phyloP scores from a whole-genome alignment of 2,888 invertebrate genomes.

The Eutolmus rufibarbis region DNA sequence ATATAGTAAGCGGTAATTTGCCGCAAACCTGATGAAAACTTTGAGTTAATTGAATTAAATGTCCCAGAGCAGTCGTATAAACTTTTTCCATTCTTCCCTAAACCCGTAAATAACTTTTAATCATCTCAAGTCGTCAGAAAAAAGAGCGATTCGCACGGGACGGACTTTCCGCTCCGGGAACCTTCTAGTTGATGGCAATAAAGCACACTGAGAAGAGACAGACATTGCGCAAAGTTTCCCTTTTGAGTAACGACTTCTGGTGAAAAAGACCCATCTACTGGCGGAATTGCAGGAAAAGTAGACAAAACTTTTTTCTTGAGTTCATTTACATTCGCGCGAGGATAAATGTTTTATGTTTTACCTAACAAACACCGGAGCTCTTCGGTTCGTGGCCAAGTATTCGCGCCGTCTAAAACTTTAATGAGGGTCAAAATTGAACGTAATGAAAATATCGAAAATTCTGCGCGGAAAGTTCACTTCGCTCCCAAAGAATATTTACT shows the following conservation, averaged over 20 bases:
- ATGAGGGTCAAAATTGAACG: slow-evolving; percentile 25
- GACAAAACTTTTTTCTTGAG: slow-evolving; percentile 17
- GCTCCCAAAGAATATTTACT: slow-evolving; percentile 24
- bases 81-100: slow-evolving; percentile 34
- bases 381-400: background rate
- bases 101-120: slow-evolving; percentile 41
- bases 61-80: slow-evolving; percentile 42
- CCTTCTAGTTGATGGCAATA: slow-evolving; percentile 30
- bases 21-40: slow-evolving; percentile 43
- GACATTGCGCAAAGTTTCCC: slow-evolving; percentile 23
- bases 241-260: slow-evolving; percentile 24
- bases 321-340: slow-evolving; percentile 28
- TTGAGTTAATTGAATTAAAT: slow-evolving; percentile 46
- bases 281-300: background rate
- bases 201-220: slow-evolving; percentile 26
- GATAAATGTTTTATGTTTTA: slow-evolving; percentile 29
- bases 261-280: slow-evolving; percentile 15
- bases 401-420: slow-evolving; percentile 15
- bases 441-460: slow-evolving; percentile 23
- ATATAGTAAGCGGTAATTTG: slow-evolving; percentile 27
- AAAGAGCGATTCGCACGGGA: background rate
- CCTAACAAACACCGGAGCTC: background rate
- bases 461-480: background rate
- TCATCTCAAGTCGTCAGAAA: slow-evolving; percentile 34
- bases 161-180: background rate